Evolutionary conservation across 2,113 vertebrate genomes (phyloP).

Genomic region (Cynopterus brachyotis): DNA sequence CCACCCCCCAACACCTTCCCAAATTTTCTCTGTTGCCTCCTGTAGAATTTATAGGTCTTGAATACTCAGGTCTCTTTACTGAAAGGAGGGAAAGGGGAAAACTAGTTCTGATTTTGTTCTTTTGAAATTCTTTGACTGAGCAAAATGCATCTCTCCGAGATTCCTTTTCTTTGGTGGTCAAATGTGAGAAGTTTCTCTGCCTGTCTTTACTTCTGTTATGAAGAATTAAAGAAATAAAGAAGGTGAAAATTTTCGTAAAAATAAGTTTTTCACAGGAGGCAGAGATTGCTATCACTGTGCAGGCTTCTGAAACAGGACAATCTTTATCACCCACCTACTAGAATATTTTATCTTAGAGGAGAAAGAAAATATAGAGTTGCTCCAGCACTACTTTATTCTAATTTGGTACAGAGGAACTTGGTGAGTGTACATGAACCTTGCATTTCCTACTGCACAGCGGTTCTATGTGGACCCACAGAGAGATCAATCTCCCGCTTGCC

Average conservation of each 20-base stretch:
- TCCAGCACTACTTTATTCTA: background rate
- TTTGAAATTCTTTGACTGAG: background rate
- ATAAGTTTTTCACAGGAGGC: background rate
- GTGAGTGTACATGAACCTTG: background rate
- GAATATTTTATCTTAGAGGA: background rate
- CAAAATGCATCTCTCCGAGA: background rate
- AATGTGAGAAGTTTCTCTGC: background rate
- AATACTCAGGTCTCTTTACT: background rate
- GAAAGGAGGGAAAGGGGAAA: background rate
- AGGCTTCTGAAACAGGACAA: background rate
- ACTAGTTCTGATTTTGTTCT: background rate
- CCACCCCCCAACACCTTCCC: fast-evolving
- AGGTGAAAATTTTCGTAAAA: background rate
- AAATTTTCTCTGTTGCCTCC: background rate
- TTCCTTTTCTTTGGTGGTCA: background rate
- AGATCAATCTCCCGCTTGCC: background rate
- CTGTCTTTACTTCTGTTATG: background rate
- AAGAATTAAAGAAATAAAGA: background rate
- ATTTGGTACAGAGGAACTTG: background rate
- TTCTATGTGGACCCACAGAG: background rate
- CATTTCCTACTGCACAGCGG: fast-evolving
- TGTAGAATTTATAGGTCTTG: background rate
- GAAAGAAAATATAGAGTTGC: background rate
- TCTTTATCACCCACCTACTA: background rate
- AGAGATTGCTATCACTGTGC: background rate